Base-by-base conservation (phyloP, 2,888 invertebrate genomes). In the Drosophila merina region DNA sequence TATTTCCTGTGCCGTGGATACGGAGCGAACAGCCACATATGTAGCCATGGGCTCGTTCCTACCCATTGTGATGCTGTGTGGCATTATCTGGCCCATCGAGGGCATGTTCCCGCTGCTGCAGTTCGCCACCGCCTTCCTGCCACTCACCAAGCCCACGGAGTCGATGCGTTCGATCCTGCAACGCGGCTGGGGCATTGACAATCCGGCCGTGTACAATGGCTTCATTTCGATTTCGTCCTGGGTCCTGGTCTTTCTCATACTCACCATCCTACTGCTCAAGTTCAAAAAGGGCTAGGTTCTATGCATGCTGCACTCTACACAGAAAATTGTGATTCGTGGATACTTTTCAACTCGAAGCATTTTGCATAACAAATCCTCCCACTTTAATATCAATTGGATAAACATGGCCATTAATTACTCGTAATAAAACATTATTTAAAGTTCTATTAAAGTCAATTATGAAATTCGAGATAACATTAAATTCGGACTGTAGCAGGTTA, bases 81-180 rank as follows among this genome's bases (percentile, higher is more conserved):
- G 97, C 52, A 97, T 98, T 69, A 96, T 98, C 79, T 98, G 98
- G 98, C 98, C 98, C 0, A 93, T 97, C 70, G 97, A 98, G 93
- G 97, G 96, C 42, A 98, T 98, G 96, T 97, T 97, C 88, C 92
- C 93, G 0, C 84, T 95, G 44, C 92, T 97, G 4, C 94, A 94
- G 89, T 94, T 94, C 89, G 89, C 97, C 45, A 95, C 96, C 77
- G 95, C 93, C 78, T 92, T 96, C 45, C 93, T 98, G 20, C 98
- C 98, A 0, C 93, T 98, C 14, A 98, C 98, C 0, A 95, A 96
- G 81, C 96, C 97, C 0, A 97, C 97, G 0, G 97, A 98, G 82
- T 96, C 97, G 2, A 92, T 98, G 74, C 93, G 98, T n/a, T 95
- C 95, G 2, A 96, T 97, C 90, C 91, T 97, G 38, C 96, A 96